Evolutionary conservation across 2,888 invertebrate species (phyloP).

Genomic region (Drosophila borborema): DNA sequence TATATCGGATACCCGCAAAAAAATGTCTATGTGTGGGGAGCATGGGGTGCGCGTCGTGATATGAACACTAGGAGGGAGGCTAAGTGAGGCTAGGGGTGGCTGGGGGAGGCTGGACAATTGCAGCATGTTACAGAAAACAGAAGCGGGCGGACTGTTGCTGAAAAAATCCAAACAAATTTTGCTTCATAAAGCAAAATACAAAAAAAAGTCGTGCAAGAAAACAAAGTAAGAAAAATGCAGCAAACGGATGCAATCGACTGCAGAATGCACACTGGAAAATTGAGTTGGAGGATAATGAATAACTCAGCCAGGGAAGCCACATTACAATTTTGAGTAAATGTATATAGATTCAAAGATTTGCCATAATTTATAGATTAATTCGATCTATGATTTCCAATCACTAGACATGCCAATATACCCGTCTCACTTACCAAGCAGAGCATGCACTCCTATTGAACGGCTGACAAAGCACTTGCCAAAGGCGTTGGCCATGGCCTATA

Average conservation of each 20-base stretch:
- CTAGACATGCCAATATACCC: not conserved
- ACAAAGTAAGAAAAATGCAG: slow-evolving; percentile 10
- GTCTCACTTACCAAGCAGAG: not conserved
- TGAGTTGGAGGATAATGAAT: not conserved
- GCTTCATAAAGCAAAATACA: slow-evolving; percentile 55
- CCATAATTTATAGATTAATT: not conserved
- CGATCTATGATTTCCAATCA: not conserved
- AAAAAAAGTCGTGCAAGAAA: slow-evolving; percentile 17
- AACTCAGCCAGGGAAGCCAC: not conserved
- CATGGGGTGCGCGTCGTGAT: not conserved
- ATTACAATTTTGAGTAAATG: not conserved
- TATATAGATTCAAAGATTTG: too few species aligned
- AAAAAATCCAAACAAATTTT: slow-evolving; percentile 47
- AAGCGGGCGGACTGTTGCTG: slow-evolving; percentile 19
- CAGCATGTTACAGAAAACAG: slow-evolving; percentile 76
- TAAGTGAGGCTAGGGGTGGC: not conserved
- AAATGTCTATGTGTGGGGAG: slow-evolving; percentile 46
- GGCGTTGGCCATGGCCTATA: not conserved
- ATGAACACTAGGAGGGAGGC: not conserved
- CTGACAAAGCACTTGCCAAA: slow-evolving; percentile 45
- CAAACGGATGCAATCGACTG: slow-evolving; percentile 7
- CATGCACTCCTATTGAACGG: slow-evolving; percentile 19
- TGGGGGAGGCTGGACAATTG: slow-evolving; percentile 62
- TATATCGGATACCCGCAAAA: slow-evolving; percentile 84
- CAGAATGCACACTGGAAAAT: not conserved